These are phyloP conservation scores for Saccopteryx bilineata DNA, from an alignment of 2,113 vertebrate species.

Conservation along the genomic window DNA sequence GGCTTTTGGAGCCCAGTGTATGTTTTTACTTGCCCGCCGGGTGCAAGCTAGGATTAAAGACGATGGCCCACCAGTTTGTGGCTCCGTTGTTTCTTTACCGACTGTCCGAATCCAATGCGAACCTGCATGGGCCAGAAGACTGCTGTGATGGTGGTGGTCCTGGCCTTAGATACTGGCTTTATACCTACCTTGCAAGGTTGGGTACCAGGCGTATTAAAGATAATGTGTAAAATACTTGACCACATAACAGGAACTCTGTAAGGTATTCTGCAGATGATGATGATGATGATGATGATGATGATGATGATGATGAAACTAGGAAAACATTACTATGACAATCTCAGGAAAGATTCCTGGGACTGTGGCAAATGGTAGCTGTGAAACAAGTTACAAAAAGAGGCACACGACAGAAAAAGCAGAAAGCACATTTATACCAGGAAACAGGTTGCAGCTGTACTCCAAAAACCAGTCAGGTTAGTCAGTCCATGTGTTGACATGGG, in stretches of 20 bases:
- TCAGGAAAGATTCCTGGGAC: background rate
- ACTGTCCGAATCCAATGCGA: no score
- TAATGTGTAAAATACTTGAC: background rate
- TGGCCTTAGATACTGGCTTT: no score
- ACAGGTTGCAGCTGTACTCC: slow-evolving; percentile 58
- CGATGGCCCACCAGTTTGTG: no score
- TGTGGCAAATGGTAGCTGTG: background rate
- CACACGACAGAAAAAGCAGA: background rate
- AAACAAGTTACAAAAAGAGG: slow-evolving; percentile 7
- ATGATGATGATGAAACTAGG: background rate
- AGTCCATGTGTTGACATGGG: slow-evolving; percentile 81
- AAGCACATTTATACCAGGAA: slow-evolving; percentile 69
- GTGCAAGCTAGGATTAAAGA: no score
- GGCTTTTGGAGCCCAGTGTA: no score
- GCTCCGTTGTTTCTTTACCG: no score
- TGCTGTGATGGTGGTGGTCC: no score
- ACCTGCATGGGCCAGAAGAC: no score
- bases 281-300: background rate
- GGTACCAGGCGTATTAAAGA: background rate
- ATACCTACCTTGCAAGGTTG: background rate
- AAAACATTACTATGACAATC: background rate
- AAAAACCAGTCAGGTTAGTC: slow-evolving; percentile 83
- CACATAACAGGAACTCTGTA: background rate
- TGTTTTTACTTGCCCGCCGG: no score
- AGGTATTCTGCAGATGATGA: background rate